Evolutionary conservation across 37 sponge, comb jelly and placozoan species (phyloP).

Genomic region (Crambe crambe): DNA sequence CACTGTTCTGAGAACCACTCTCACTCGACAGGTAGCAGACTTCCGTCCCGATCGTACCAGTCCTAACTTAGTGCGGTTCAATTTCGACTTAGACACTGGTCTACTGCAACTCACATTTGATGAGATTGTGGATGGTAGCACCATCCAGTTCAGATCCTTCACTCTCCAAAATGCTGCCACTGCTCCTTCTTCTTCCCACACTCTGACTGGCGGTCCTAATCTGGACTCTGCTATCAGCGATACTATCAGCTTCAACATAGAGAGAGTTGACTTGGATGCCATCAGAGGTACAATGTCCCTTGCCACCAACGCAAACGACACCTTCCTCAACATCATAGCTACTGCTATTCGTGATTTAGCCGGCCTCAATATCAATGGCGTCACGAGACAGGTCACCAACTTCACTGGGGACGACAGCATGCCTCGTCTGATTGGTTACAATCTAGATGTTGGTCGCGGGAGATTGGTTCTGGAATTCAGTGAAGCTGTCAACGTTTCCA

Average conservation of each 20-base stretch:
- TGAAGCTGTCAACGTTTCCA: conserved; percentile 68
- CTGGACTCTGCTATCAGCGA: conserved; percentile 20
- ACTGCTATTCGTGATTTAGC: conserved; percentile 71
- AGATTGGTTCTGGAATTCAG: conserved; percentile 64
- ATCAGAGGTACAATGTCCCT: conserved; percentile 58
- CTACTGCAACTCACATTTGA: conserved; percentile 74
- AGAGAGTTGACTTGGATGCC: conserved; percentile 52
- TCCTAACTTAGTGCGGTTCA: conserved; percentile 65
- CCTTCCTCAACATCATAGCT: conserved; percentile 65
- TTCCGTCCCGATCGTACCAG: conserved; percentile 65
- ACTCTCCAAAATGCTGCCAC: conserved; percentile 54
- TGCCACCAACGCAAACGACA: conserved; percentile 69
- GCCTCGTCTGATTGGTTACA: conserved; percentile 58
- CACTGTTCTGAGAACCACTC: conserved; percentile 29
- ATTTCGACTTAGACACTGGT: conserved; percentile 77
- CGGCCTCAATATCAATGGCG: conserved; percentile 50
- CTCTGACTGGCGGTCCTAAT: conserved; percentile 59
- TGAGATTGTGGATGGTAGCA: conserved; percentile 78
- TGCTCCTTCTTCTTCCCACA: conserved; percentile 22
- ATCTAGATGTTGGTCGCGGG: conserved; percentile 74
- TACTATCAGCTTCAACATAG: conserved; percentile 43
- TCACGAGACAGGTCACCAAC: conserved; percentile 43
- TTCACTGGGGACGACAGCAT: conserved; percentile 75
- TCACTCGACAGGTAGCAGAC: not conserved
- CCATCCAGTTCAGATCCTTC: conserved; percentile 47